A percentile compares a stretch with the other conserved stretches of the same genome.
phyloP scores from a whole-genome alignment of 2,113 vertebrate genomes.

The Eudyptes chrysolophus region DNA sequence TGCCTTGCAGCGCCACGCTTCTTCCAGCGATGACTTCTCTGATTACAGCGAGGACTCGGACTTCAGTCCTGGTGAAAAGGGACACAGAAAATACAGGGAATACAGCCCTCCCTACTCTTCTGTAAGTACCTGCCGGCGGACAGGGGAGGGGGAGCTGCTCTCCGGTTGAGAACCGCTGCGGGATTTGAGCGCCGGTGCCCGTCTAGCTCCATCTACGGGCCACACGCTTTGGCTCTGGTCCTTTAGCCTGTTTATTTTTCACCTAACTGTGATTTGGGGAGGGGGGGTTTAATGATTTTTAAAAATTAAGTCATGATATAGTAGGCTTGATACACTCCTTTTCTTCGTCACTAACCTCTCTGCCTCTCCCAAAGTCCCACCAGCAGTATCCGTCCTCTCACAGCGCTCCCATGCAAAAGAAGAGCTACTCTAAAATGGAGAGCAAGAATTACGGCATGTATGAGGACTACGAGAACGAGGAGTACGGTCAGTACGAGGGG shows the following conservation, averaged over 20 bases:
- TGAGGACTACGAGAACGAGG: slow-evolving; percentile 87
- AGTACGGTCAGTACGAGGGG: slow-evolving; percentile 78
- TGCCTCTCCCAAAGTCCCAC: slow-evolving; percentile 74
- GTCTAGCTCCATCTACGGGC: background rate
- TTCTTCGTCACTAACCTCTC: background rate
- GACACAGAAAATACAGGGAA: slow-evolving; percentile 87
- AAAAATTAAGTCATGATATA: background rate
- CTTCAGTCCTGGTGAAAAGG: slow-evolving; percentile 91
- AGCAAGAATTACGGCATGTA: slow-evolving; percentile 86
- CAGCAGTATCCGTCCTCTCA: slow-evolving; percentile 80
- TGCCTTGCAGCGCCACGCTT: slow-evolving; percentile 84
- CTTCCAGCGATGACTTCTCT: slow-evolving; percentile 93
- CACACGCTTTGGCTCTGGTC: background rate
- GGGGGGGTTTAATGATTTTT: background rate
- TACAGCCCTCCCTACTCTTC: slow-evolving; percentile 89
- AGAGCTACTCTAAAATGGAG: slow-evolving; percentile 90
- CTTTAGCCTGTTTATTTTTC: background rate
- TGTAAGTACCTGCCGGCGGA: slow-evolving; percentile 27
- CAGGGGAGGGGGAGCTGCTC: background rate
- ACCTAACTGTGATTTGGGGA: no score
- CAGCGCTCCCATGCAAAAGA: slow-evolving; percentile 77
- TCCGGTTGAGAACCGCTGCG: background rate
- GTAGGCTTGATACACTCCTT: rapidly evolving
- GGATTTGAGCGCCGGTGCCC: background rate
- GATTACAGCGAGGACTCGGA: slow-evolving; percentile 94